Percentiles rank a stretch among this genome's conserved stretches.
Evolutionary conservation across 2,113 vertebrate species (phyloP).

Genomic region (Butorides virescens): DNA sequence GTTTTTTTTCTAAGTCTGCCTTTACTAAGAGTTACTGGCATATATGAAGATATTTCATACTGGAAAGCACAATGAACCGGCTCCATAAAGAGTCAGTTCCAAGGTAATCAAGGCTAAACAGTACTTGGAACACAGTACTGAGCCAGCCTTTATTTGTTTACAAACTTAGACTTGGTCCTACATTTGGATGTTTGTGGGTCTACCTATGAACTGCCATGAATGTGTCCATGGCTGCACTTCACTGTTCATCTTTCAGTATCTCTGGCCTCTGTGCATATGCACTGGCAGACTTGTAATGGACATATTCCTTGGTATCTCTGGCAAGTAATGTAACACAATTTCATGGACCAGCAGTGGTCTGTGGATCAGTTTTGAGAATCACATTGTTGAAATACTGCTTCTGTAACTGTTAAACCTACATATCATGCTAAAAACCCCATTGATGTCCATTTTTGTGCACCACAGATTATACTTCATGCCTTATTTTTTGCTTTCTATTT

Average conservation of each 20-base stretch:
- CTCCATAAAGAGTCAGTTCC: not conserved
- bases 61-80: not conserved
- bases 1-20: not conserved
- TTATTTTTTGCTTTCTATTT: not conserved
- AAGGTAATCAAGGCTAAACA: not conserved
- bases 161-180: not conserved
- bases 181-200: not conserved
- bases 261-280: not conserved
- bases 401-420: not conserved
- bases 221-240: not conserved
- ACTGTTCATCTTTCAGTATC: not conserved
- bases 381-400: not conserved
- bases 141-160: not conserved
- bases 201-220: not conserved
- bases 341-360: not conserved
- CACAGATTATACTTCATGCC: not conserved
- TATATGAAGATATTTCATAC: not conserved
- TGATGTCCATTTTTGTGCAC: not conserved
- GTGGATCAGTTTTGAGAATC: not conserved
- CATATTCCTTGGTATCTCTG: not conserved
- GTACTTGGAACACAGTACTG: not conserved
- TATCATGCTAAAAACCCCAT: not conserved
- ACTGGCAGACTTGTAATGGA: rapidly evolving
- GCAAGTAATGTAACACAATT: not conserved
- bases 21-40: not conserved